phyloP scores from a whole-genome alignment of 2,113 vertebrate species.

The Dendropsophus ebraccatus region DNA sequence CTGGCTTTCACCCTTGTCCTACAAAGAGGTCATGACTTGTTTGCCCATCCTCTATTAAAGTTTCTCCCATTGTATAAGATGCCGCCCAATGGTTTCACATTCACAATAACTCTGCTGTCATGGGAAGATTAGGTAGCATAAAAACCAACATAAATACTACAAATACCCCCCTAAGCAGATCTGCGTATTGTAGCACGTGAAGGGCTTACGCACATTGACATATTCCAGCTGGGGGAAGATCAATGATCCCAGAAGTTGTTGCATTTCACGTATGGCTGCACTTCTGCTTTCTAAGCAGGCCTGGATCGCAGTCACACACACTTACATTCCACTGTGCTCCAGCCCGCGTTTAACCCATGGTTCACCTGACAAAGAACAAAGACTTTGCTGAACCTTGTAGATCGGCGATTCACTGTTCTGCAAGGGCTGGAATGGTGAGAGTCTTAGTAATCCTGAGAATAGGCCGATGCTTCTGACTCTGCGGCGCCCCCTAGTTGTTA shows the following conservation, averaged over 20 bases:
- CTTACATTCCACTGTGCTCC: constrained; percentile 11
- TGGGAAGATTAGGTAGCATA: background rate
- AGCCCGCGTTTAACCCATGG: constrained; percentile 26
- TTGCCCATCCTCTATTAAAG: background rate
- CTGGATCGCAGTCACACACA: constrained; percentile 29
- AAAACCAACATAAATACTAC: background rate
- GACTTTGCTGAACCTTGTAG: background rate
- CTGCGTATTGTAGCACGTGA: constrained; percentile 1
- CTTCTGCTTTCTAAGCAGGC: constrained; percentile 51
- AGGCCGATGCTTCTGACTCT: too few relatives aligned
- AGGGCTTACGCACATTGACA: background rate
- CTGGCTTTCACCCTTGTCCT: background rate
- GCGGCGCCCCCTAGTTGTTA: too few relatives aligned
- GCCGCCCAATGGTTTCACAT: background rate
- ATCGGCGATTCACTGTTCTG: background rate
- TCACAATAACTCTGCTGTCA: background rate
- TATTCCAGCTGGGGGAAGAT: constrained; percentile 25
- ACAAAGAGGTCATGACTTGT: background rate
- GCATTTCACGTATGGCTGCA: constrained; percentile 54
- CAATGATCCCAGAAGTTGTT: constrained; percentile 49
- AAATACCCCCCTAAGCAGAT: background rate
- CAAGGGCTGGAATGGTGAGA: too few relatives aligned
- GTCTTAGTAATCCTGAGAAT: too few relatives aligned
- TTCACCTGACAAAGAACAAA: background rate
- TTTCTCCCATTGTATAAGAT: background rate